Conservation (phyloP, 2,113 vertebrate genomes). For the Pelecanoides urinatrix region DNA sequence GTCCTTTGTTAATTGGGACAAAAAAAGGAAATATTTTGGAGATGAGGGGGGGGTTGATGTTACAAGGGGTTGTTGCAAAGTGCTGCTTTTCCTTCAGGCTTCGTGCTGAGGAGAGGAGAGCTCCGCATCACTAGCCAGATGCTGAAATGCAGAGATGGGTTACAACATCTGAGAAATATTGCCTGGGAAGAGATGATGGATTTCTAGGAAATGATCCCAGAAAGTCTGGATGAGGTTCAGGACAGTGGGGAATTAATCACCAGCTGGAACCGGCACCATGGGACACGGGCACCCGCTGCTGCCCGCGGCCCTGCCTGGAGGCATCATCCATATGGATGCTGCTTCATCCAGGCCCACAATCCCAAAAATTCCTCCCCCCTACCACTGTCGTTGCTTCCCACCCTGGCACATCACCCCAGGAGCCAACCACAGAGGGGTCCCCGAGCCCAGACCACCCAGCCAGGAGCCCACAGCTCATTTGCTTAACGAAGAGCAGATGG, state of each 20-base stretch:
- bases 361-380: neutral
- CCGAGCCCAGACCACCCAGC: neutral
- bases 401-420: neutral
- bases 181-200: neutral
- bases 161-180: constrained; percentile 15
- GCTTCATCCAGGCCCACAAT: neutral
- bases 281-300: rapidly evolving
- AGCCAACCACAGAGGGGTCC: neutral
- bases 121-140: neutral
- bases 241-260: neutral
- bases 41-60: neutral
- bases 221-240: neutral
- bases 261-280: neutral
- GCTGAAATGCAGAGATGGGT: neutral
- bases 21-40: neutral
- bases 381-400: neutral
- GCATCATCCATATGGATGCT: neutral
- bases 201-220: constrained; percentile 35
- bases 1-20: neutral
- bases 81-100: neutral
- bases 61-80: neutral
- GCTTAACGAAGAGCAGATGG: neutral
- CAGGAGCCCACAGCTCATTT: neutral
- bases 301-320: neutral
- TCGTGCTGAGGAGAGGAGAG: neutral